Conservation (phyloP, 2,113 vertebrate genomes). For the Psilopsiagon aymara region DNA sequence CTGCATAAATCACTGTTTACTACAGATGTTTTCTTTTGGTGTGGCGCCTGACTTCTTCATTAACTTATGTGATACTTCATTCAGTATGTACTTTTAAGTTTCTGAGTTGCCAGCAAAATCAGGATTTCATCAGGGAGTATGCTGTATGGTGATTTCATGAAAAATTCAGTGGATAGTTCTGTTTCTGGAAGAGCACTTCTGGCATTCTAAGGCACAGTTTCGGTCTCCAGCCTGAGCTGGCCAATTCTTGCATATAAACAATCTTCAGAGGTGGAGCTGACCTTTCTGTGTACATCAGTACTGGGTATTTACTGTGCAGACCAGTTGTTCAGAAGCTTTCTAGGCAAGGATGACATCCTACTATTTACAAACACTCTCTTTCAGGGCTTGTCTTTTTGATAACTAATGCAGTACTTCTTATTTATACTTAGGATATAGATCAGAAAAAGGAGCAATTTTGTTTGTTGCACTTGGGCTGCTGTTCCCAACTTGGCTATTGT, state of each 20-base stretch:
- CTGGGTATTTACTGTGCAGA: background rate
- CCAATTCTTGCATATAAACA: background rate
- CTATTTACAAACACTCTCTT: background rate
- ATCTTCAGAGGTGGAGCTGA: background rate
- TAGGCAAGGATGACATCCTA: background rate
- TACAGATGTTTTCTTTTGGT: background rate
- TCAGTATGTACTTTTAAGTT: background rate
- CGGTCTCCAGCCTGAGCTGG: background rate
- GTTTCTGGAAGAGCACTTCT: background rate
- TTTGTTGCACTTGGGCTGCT: accelerated
- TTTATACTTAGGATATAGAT: background rate
- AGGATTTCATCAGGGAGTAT: background rate
- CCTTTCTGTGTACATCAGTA: background rate
- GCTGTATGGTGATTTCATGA: background rate
- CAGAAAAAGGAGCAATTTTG: background rate
- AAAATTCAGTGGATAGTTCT: background rate
- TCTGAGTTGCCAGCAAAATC: background rate
- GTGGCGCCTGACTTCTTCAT: background rate
- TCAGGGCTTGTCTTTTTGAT: background rate
- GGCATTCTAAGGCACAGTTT: background rate
- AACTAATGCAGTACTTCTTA: background rate
- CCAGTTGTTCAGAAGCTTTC: background rate
- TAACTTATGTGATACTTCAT: background rate
- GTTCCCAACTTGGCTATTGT: background rate
- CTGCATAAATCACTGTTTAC: background rate